A percentile compares a stretch with the other conserved stretches of the same genome.
phyloP scores from a whole-genome alignment of 2,888 invertebrate genomes.

The Epinotia demarniana region DNA sequence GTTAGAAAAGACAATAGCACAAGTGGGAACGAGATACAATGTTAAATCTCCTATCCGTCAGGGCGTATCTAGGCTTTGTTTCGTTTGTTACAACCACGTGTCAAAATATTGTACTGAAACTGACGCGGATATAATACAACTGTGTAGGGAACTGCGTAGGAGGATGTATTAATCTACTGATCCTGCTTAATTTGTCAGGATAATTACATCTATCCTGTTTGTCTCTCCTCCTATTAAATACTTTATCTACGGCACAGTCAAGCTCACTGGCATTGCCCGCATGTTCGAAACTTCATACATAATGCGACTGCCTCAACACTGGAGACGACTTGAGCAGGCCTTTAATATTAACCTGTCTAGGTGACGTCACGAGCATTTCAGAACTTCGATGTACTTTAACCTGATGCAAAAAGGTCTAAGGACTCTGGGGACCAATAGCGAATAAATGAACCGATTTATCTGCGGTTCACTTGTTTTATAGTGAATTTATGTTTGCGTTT shows the following conservation, averaged over 20 bases:
- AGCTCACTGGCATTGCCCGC: slow-evolving; percentile 2
- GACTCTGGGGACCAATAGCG: not conserved
- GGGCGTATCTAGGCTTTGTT: too few relatives aligned
- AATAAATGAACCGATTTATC: slow-evolving; percentile 15
- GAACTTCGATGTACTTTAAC: not conserved
- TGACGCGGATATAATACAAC: too few relatives aligned
- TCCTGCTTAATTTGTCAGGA: too few relatives aligned
- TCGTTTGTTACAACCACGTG: too few relatives aligned
- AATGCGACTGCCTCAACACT: slow-evolving; percentile 6
- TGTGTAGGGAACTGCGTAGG: too few relatives aligned
- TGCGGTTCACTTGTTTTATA: not conserved
- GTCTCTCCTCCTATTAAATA: too few relatives aligned
- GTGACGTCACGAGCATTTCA: not conserved
- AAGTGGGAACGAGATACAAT: too few relatives aligned
- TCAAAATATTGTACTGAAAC: too few relatives aligned
- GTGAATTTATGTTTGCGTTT: not conserved
- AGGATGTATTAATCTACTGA: too few relatives aligned
- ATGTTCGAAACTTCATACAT: slow-evolving; percentile 15
- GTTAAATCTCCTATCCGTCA: too few relatives aligned
- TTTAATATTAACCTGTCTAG: slow-evolving; percentile 27
- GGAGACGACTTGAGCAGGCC: slow-evolving; percentile 12
- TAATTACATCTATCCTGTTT: too few relatives aligned
- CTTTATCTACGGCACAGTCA: not conserved
- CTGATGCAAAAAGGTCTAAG: slow-evolving; percentile 7
- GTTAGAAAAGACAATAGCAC: too few relatives aligned